phyloP scores from a whole-genome alignment of 2,888 invertebrate genomes.

The Hymenopus coronatus region DNA sequence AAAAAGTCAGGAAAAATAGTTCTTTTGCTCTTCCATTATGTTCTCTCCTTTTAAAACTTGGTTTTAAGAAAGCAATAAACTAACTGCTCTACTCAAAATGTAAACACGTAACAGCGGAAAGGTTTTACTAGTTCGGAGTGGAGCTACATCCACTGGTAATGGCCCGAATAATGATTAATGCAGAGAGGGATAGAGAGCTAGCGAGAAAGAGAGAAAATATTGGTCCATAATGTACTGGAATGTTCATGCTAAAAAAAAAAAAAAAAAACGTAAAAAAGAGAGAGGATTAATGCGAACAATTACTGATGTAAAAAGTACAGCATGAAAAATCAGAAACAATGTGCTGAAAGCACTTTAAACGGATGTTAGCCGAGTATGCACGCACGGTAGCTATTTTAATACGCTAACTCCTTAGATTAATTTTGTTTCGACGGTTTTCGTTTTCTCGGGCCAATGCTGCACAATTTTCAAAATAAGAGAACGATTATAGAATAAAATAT shows the following conservation, averaged over 20 bases:
- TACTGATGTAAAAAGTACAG: background rate
- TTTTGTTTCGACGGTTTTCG: too few relatives aligned
- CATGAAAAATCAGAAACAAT: background rate
- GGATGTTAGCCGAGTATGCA: background rate
- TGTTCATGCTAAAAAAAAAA: background rate
- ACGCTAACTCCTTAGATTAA: too few relatives aligned
- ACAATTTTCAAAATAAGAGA: too few relatives aligned
- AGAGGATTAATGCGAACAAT: background rate
- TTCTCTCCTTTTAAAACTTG: background rate
- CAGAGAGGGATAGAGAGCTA: background rate
- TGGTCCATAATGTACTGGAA: background rate
- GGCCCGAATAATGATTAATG: background rate
- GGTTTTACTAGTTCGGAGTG: background rate
- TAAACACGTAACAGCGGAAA: background rate
- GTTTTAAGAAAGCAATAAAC: background rate
- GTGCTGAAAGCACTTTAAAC: background rate
- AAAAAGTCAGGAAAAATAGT: too few relatives aligned
- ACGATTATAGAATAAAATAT: too few relatives aligned
- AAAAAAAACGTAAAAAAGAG: background rate
- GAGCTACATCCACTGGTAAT: background rate
- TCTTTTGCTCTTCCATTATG: too few relatives aligned
- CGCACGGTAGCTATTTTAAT: too few relatives aligned
- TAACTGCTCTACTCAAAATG: background rate
- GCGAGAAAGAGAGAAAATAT: background rate
- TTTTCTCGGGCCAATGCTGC: too few relatives aligned